These are phyloP conservation scores for Protophormia terraenovae DNA, from an alignment of 2,888 invertebrate genomes.

Conservation along the genomic window DNA sequence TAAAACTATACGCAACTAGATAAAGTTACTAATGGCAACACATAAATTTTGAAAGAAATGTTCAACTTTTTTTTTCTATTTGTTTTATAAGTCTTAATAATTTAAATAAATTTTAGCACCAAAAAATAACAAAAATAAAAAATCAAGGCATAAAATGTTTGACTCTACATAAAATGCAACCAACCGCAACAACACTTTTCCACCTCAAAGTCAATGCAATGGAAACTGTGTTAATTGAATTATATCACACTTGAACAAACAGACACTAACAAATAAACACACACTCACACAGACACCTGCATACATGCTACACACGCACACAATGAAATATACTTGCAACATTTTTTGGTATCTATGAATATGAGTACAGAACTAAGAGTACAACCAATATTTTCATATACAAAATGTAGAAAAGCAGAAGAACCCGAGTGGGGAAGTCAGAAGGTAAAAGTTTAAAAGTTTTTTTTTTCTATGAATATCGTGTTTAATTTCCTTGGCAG, in stretches of 20 bases:
- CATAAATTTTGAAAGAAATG: slow-evolving; percentile 42
- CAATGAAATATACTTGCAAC: background rate
- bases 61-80: slow-evolving; percentile 15
- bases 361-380: background rate
- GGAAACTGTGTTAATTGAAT: slow-evolving; percentile 79
- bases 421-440: background rate
- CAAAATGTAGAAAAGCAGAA: background rate
- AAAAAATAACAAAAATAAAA: no score
- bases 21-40: slow-evolving; percentile 48
- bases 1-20: slow-evolving; percentile 31
- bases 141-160: slow-evolving; percentile 45
- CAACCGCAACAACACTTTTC: slow-evolving; percentile 61
- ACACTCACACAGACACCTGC: background rate
- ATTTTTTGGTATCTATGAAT: slow-evolving; percentile 14
- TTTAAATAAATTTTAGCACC: slow-evolving; percentile 50
- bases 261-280: slow-evolving; percentile 38
- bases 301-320: background rate
- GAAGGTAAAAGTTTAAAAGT: slow-evolving; percentile 37
- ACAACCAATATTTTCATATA: background rate
- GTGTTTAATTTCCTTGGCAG: background rate
- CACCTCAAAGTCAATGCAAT: slow-evolving; percentile 74
- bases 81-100: slow-evolving; percentile 51
- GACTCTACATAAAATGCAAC: slow-evolving; percentile 54
- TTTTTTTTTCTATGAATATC: background rate
- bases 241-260: slow-evolving; percentile 70